A percentile compares a stretch with the other conserved stretches of the same genome.
Conservation (phyloP, 2,797 vertebrate genomes). For the Phalanger gymnotis region DNA sequence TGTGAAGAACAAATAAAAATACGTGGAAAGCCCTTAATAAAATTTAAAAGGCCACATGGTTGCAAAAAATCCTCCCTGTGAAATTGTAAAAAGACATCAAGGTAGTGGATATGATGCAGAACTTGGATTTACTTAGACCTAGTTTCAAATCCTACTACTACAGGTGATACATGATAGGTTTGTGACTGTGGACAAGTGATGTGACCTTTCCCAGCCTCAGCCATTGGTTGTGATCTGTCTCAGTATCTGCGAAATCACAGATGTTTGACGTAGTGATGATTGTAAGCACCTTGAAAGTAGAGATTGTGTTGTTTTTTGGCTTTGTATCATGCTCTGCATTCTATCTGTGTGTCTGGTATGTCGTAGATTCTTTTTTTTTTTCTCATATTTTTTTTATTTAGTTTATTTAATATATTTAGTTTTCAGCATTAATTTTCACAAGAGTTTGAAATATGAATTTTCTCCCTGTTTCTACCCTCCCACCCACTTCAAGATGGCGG, state of each 20-base stretch:
- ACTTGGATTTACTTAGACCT: background rate
- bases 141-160: background rate
- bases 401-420: no score
- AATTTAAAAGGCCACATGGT: background rate
- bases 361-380: background rate
- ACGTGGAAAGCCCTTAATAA: background rate
- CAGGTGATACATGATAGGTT: background rate
- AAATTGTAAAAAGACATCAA: background rate
- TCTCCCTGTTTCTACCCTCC: no score
- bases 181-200: background rate
- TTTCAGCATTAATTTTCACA: no score
- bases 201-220: background rate
- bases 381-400: no score
- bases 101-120: background rate
- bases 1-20: background rate
- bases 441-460: no score
- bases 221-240: background rate
- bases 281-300: background rate
- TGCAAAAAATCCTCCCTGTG: background rate
- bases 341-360: background rate
- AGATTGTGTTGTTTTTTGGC: background rate
- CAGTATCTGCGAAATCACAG: background rate
- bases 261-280: background rate
- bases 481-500: no score
- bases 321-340: background rate